A percentile compares a stretch with the other conserved stretches of the same genome.
These are phyloP conservation scores for Luperina testacea DNA, from an alignment of 2,888 invertebrate genomes.

Conservation along the genomic window DNA sequence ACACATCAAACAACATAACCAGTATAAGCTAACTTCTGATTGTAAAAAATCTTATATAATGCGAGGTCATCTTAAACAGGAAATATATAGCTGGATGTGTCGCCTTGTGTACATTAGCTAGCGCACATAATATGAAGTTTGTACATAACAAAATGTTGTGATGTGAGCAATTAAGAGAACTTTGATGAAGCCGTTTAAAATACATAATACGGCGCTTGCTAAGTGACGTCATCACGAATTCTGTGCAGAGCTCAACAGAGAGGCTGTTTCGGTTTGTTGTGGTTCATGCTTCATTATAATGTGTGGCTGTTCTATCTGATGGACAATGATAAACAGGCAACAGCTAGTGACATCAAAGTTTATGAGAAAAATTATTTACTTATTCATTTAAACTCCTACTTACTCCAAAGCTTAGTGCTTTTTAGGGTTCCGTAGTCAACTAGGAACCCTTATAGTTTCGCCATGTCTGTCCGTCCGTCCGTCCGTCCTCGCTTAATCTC, in stretches of 20 bases:
- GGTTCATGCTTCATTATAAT: not conserved
- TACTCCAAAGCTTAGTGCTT: not conserved
- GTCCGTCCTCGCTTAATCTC: too few species aligned
- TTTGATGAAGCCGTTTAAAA: slow-evolving; percentile 27
- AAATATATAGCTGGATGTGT: not conserved
- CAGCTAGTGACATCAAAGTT: too few species aligned
- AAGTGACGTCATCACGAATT: slow-evolving; percentile 19
- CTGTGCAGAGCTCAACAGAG: not conserved
- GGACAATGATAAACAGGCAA: not conserved
- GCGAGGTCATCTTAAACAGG: not conserved
- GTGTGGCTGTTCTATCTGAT: not conserved
- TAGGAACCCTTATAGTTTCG: too few species aligned
- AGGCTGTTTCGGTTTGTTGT: not conserved
- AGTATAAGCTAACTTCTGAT: too few species aligned
- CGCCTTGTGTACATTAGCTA: not conserved
- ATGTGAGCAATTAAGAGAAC: slow-evolving; percentile 27
- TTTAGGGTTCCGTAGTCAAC: too few species aligned
- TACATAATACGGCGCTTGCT: not conserved
- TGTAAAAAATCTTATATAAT: too few species aligned
- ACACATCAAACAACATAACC: too few species aligned
- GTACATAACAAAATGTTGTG: not conserved
- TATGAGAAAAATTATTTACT: not conserved
- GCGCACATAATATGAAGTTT: not conserved
- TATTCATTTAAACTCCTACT: not conserved
- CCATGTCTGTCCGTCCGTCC: too few species aligned